Evolutionary conservation across 2,888 invertebrate genomes (phyloP).

Genomic region (Sesia bembeciformis): DNA sequence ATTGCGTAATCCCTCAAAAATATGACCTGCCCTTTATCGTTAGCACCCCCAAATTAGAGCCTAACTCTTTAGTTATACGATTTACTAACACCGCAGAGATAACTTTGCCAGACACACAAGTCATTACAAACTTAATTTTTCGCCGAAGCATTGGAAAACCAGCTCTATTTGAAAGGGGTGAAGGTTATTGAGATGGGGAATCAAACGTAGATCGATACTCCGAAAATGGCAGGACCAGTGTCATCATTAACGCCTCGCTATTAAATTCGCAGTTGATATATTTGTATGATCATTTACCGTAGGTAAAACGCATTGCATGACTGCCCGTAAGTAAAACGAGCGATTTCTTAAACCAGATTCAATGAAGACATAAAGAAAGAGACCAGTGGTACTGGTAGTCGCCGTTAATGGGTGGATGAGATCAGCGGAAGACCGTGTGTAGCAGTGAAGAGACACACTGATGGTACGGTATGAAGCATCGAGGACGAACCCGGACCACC

Average conservation of each 20-base stretch:
- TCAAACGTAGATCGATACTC: background rate
- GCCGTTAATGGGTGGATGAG: no score
- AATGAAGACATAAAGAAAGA: no score
- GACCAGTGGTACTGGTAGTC: no score
- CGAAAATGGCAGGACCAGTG: constrained; percentile 11
- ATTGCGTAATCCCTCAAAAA: constrained; percentile 21
- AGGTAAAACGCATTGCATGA: background rate
- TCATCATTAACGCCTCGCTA: constrained; percentile 22
- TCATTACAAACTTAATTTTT: background rate
- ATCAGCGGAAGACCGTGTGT: no score
- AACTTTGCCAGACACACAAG: background rate
- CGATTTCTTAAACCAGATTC: no score
- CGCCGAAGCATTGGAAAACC: background rate
- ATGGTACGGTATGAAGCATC: no score
- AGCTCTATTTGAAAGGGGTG: background rate
- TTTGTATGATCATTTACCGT: constrained; percentile 10
- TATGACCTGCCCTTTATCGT: constrained; percentile 7
- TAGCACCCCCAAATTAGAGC: background rate
- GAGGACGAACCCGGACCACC: no score
- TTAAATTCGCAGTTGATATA: constrained; percentile 16
- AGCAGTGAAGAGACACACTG: no score
- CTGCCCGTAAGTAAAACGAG: no score
- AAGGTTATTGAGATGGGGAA: background rate
- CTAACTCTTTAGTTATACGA: background rate
- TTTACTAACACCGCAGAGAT: background rate